Evolutionary conservation across 2,113 vertebrate species (phyloP).

Genomic region (Falco punctatus): DNA sequence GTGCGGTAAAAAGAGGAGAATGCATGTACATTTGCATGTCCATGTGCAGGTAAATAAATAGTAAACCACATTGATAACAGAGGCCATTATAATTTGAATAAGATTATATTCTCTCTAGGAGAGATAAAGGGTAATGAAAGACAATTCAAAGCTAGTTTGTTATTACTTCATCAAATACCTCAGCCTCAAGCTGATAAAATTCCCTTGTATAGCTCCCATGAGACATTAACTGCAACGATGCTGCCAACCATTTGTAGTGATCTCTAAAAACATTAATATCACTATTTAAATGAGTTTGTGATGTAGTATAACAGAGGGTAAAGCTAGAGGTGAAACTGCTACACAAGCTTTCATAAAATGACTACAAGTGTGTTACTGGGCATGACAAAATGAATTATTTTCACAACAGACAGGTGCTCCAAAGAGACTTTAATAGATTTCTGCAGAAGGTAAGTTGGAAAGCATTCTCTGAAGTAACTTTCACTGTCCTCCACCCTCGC

Average conservation of each 20-base stretch:
- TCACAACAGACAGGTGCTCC: slow-evolving; percentile 53
- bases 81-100: slow-evolving; percentile 83
- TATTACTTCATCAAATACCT: slow-evolving; percentile 83
- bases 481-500: not conserved
- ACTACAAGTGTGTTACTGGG: slow-evolving; percentile 42
- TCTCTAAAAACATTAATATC: slow-evolving; percentile 81
- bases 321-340: slow-evolving; percentile 75
- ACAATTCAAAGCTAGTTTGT: slow-evolving; percentile 81
- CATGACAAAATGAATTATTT: slow-evolving; percentile 70
- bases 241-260: slow-evolving; percentile 74
- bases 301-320: slow-evolving; percentile 65
- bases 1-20: slow-evolving; percentile 62
- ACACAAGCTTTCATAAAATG: slow-evolving; percentile 56
- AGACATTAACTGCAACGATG: slow-evolving; percentile 70
- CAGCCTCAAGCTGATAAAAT: slow-evolving; percentile 79
- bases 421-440: slow-evolving; percentile 46
- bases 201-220: slow-evolving; percentile 54
- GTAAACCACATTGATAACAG: slow-evolving; percentile 80
- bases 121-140: slow-evolving; percentile 85
- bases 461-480: slow-evolving; percentile 9
- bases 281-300: slow-evolving; percentile 77
- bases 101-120: slow-evolving; percentile 80
- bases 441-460: slow-evolving; percentile 6
- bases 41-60: slow-evolving; percentile 81
- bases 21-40: slow-evolving; percentile 73